phyloP scores from a whole-genome alignment of 2,888 invertebrate genomes.

The Lymantria dispar region DNA sequence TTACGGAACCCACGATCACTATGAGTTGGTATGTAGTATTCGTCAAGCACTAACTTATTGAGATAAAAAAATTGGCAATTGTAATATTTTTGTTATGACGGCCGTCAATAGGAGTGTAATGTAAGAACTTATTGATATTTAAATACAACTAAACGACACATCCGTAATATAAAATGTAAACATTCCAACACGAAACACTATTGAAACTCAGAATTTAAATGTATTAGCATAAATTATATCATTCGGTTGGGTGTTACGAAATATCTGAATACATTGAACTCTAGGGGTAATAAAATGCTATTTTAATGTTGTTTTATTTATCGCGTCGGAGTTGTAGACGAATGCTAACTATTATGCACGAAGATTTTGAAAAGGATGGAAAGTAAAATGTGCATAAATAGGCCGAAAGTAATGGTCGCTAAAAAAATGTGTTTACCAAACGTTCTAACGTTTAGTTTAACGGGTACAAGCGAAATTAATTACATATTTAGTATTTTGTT shows the following conservation, averaged over 20 bases:
- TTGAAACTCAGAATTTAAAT: conserved; percentile 27
- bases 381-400: no score
- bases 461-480: no score
- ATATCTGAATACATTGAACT: conserved; percentile 24
- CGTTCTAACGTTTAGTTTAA: no score
- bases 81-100: conserved; percentile 6
- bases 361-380: no score
- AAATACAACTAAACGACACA: conserved; percentile 34
- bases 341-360: no score
- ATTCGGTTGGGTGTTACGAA: conserved; percentile 26
- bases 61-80: no score
- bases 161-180: conserved; percentile 16
- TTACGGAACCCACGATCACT: no score
- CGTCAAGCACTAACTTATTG: no score
- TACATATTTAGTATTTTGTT: no score
- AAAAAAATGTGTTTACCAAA: no score
- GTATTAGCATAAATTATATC: conserved; percentile 34
- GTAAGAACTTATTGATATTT: conserved; percentile 43
- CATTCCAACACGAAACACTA: conserved; percentile 28
- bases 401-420: no score
- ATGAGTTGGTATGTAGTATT: no score
- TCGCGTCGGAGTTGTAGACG: not conserved
- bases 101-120: conserved; percentile 27
- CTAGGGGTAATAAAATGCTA: conserved; percentile 20
- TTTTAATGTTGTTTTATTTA: conserved; percentile 15